Evolutionary conservation across 2,888 invertebrate genomes (phyloP), one percentile per base, ranked within the genome.

Genomic region (Calameuta pallipes): DNA sequence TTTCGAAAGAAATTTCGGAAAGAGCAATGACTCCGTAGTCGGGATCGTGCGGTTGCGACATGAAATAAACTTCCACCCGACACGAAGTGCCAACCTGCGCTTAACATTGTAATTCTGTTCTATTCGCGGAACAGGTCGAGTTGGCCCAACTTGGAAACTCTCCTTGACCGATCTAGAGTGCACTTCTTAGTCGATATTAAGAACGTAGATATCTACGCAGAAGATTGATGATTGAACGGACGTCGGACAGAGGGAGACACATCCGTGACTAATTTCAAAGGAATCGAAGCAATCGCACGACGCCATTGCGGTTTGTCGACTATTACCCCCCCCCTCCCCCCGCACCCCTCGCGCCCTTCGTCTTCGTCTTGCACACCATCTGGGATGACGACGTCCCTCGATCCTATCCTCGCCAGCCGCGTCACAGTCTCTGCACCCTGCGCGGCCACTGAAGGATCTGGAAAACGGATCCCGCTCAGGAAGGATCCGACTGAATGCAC

Each of bases 261-360:
- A 34, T 15, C 77, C 75, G 30, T 71, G 77, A 75, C 79, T 31
- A 78, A 73, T 79, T 77, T 74, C 78, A 76, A 75, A 69, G 70
- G 73, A 68, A 35, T 31, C 71, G 23, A 33, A 71, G 31, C 71
- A 30, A 71, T 71, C 33, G 76, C 69, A 68, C 70, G 73, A 78
- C 69, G 77, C 77, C 78, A 76, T 75, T 80, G 80, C 78, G 78
- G 80, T 78, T 56, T 69, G 77, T 75, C 78, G 75, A 78, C 78
- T 77, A 76, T 79, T 81, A 78, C 78, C 78, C 77, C 75, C 11
- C 1, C 0, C 36, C 11, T 0, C 11, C 36, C 12, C 3, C 0
- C 12, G 0, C 33, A 80, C 78, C 77, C 77, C 73, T 76, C 77
- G 73, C 75, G 80, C 41, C 15, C 41, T 41, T 1, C 4, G 41